phyloP scores from a whole-genome alignment of 92 coral and sea anemone genomes.

The Ricordea florida region DNA sequence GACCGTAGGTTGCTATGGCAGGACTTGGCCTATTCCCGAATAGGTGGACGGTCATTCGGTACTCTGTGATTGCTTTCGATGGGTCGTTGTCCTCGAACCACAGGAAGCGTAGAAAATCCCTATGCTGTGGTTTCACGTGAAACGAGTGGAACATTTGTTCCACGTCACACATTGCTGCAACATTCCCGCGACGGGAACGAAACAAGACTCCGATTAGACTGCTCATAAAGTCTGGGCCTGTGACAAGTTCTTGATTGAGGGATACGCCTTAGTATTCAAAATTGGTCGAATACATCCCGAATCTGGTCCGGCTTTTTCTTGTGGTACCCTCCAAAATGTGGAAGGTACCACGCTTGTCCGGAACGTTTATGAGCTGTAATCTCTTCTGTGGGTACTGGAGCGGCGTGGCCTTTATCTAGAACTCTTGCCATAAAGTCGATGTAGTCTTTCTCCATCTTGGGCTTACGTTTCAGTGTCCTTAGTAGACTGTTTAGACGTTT shows the following conservation, averaged over 20 bases:
- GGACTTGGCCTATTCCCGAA: constrained; percentile 56
- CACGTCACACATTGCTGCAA: neutral
- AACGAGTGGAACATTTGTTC: constrained; percentile 1
- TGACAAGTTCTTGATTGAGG: constrained; percentile 32
- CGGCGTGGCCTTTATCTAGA: constrained; percentile 32
- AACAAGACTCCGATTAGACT: constrained; percentile 26
- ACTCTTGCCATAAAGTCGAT: constrained; percentile 24
- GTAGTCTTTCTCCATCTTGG: constrained; percentile 28
- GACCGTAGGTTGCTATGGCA: constrained; percentile 55
- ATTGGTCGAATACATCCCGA: constrained; percentile 39
- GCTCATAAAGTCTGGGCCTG: constrained; percentile 45
- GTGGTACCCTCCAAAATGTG: constrained; percentile 48
- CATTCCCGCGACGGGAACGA: constrained; percentile 17
- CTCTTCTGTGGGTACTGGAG: neutral
- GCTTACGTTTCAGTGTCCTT: constrained; percentile 8
- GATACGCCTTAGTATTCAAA: constrained; percentile 27
- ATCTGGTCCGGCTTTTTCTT: constrained; percentile 42
- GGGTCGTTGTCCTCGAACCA: constrained; percentile 53
- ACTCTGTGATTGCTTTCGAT: constrained; percentile 24
- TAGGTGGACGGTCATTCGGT: constrained; percentile 54
- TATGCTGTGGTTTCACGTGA: constrained; percentile 40
- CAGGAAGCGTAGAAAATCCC: constrained; percentile 49
- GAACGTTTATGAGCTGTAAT: neutral
- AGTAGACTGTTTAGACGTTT: constrained; percentile 18
- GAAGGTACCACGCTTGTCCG: constrained; percentile 33